phyloP scores from a whole-genome alignment of 2,888 invertebrate genomes.

The Chorisops tibialis region DNA sequence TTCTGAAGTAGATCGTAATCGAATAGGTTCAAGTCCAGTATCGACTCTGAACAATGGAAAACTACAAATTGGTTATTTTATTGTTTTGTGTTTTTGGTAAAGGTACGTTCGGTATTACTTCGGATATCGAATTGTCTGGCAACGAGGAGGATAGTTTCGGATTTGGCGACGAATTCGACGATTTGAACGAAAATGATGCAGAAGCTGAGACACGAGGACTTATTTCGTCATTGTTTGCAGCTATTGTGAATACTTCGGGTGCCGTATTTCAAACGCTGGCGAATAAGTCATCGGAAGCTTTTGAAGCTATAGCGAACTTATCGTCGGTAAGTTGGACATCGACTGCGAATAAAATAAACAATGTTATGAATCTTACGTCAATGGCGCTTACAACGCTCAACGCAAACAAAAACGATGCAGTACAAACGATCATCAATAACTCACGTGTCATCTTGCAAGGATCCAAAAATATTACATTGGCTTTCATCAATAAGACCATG shows the following conservation, averaged over 20 bases:
- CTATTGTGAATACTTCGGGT: slow-evolving; percentile 12
- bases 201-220: not conserved
- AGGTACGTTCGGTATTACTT: not conserved
- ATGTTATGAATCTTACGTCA: slow-evolving; percentile 8
- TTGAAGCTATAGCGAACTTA: slow-evolving; percentile 1
- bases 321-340: not conserved
- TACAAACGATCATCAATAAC: slow-evolving; percentile 7
- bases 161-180: no score
- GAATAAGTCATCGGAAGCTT: not conserved
- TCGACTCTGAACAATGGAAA: slow-evolving; percentile 2
- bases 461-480: slow-evolving; percentile 1
- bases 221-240: slow-evolving; percentile 8
- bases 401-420: not conserved
- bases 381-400: not conserved
- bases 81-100: slow-evolving; percentile 1
- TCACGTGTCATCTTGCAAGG: not conserved
- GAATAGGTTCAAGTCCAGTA: no score
- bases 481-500: slow-evolving; percentile 17
- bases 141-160: no score
- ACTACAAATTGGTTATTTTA: slow-evolving; percentile 1
- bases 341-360: not conserved
- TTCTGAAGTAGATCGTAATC: no score
- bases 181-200: not conserved
- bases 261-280: not conserved
- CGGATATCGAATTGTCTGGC: not conserved